phyloP scores from a whole-genome alignment of 2,888 invertebrate genomes.

The Pheosia gnoma region DNA sequence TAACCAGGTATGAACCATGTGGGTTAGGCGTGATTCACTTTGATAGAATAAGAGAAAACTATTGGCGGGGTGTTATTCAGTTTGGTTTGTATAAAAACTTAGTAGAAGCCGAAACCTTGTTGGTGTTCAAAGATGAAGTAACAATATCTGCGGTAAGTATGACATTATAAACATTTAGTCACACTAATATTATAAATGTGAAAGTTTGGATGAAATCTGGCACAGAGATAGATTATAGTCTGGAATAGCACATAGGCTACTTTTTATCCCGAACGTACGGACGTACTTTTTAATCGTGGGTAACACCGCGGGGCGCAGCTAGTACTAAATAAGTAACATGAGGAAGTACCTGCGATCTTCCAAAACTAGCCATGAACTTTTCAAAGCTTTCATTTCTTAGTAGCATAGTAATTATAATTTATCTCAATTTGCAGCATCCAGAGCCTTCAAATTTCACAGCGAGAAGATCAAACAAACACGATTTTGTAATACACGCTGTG shows the following conservation, averaged over 20 bases:
- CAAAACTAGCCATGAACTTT: too few species aligned
- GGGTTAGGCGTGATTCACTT: constrained; percentile 69
- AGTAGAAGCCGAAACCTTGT: constrained; percentile 50
- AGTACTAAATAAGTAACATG: too few species aligned
- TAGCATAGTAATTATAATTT: not conserved
- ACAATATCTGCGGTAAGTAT: constrained; percentile 60
- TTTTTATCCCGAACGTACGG: too few species aligned
- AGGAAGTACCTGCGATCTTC: too few species aligned
- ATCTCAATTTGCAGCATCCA: constrained; percentile 46
- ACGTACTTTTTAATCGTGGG: too few species aligned
- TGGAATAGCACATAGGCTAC: too few species aligned
- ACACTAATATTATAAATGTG: too few species aligned
- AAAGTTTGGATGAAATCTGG: too few species aligned
- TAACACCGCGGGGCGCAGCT: too few species aligned
- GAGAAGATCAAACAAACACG: constrained; percentile 42
- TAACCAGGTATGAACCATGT: constrained; percentile 72
- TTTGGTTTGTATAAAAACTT: constrained; percentile 59
- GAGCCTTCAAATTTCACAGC: constrained; percentile 42
- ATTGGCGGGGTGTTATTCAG: constrained; percentile 64
- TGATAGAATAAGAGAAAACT: constrained; percentile 52
- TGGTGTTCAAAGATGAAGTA: constrained; percentile 59
- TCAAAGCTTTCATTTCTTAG: not conserved
- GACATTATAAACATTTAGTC: not conserved
- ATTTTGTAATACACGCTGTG: constrained; percentile 50
- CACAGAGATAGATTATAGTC: too few species aligned